A percentile compares a stretch with the other conserved stretches of the same genome.
phyloP scores from a whole-genome alignment of 2,113 vertebrate genomes.

The Mastomys natalensis region DNA sequence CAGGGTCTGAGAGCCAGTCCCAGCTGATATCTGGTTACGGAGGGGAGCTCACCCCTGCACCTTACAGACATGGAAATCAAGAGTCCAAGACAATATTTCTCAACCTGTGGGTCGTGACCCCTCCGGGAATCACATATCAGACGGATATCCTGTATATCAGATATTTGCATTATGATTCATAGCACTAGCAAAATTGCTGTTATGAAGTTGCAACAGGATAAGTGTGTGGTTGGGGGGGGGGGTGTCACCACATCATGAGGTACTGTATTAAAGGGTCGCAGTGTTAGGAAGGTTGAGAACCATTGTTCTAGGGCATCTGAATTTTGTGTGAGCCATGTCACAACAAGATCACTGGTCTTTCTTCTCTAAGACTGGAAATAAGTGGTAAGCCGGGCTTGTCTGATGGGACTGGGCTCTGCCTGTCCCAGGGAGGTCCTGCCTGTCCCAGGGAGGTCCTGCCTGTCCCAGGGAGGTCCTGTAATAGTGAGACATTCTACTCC shows the following conservation, averaged over 20 bases:
- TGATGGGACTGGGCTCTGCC: neutral
- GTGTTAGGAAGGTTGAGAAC: neutral
- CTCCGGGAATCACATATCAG: neutral
- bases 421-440: neutral
- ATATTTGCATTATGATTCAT: neutral
- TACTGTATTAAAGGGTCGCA: neutral
- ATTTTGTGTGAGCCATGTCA: neutral
- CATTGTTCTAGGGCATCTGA: accelerated
- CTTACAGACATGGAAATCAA: neutral
- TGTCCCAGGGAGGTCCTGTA: too few relatives aligned
- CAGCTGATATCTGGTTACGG: too few relatives aligned
- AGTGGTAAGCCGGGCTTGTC: neutral
- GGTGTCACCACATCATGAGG: neutral
- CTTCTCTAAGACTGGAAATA: neutral
- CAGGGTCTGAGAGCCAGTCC: neutral
- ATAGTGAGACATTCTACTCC: neutral
- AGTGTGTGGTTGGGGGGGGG: neutral
- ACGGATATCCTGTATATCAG: neutral
- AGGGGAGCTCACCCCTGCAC: too few relatives aligned
- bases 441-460: too few relatives aligned
- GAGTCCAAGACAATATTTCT: neutral
- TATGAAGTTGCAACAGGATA: neutral
- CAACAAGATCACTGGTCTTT: neutral
- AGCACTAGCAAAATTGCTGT: neutral
- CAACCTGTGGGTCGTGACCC: neutral